Percentiles rank a stretch among this genome's conserved stretches.
Evolutionary conservation across 2,888 invertebrate species (phyloP).

Genomic region (Drosophila stalkeri): DNA sequence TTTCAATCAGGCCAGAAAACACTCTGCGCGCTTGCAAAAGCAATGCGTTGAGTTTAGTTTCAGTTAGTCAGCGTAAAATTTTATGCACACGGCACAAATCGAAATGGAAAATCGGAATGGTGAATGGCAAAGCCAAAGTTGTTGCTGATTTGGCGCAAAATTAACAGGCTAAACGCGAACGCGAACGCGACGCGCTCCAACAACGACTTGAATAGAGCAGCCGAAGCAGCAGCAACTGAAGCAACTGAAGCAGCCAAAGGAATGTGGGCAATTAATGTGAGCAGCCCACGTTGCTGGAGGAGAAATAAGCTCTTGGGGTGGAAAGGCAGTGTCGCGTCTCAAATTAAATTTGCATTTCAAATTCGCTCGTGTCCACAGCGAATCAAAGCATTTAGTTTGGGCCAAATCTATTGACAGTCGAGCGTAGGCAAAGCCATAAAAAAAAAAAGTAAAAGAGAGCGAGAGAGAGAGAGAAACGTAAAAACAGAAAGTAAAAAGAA

Average conservation of each 20-base stretch:
- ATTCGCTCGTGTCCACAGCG: constrained; percentile 62
- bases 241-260: background rate
- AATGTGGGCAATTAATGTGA: constrained; percentile 73
- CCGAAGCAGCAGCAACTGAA: background rate
- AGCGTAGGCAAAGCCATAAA: constrained; percentile 13
- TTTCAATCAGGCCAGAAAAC: constrained; percentile 78
- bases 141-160: constrained; percentile 81
- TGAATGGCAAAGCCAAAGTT: constrained; percentile 68
- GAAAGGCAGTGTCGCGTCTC: constrained; percentile 65
- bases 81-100: constrained; percentile 77
- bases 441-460: background rate
- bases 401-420: constrained; percentile 70
- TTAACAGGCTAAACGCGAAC: constrained; percentile 75
- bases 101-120: constrained; percentile 59
- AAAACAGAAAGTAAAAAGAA: constrained; percentile 10
- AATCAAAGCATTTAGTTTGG: constrained; percentile 77
- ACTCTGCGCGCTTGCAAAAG: constrained; percentile 28
- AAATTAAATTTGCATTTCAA: constrained; percentile 82
- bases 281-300: constrained; percentile 18
- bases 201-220: background rate
- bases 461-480: background rate
- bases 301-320: background rate
- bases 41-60: constrained; percentile 45
- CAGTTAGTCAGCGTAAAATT: constrained; percentile 72
- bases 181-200: too few species aligned